A percentile compares a stretch with the other conserved stretches of the same genome.
Conservation (phyloP, 2,113 vertebrate genomes). For the Cyanoliseus patagonus region DNA sequence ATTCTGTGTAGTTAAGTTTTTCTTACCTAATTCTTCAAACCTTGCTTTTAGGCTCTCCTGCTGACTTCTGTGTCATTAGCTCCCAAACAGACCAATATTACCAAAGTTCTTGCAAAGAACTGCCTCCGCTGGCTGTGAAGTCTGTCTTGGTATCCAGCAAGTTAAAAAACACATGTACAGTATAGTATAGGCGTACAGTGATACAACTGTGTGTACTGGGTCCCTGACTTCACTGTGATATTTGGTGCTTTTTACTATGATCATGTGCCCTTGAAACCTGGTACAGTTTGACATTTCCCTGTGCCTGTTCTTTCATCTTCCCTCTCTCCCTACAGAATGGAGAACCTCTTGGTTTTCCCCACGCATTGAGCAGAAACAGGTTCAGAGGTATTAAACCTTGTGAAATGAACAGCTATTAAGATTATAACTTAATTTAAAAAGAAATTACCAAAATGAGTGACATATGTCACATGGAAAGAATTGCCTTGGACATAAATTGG, state of each 20-base stretch:
- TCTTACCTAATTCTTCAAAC: not conserved
- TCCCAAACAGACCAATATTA: not conserved
- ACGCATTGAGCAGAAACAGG: not conserved
- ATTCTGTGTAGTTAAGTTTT: not conserved
- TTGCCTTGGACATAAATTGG: not conserved
- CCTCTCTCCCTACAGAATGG: not conserved
- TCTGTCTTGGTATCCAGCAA: not conserved
- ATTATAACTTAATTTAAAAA: not conserved
- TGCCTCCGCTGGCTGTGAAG: not conserved
- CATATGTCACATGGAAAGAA: not conserved
- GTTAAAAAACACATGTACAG: not conserved
- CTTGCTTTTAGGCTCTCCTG: not conserved
- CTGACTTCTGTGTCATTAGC: not conserved
- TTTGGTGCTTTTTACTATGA: not conserved
- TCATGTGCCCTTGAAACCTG: not conserved
- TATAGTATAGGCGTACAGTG: not conserved
- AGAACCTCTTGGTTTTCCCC: not conserved
- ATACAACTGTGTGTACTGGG: not conserved
- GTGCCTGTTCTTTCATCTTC: not conserved
- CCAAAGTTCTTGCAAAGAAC: not conserved
- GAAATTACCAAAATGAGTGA: not conserved
- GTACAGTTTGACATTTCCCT: not conserved
- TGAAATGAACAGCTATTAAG: not conserved
- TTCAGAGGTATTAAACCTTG: not conserved
- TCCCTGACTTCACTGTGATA: not conserved